phyloP scores from a whole-genome alignment of 2,113 vertebrate species.

The Dendropsophus ebraccatus region DNA sequence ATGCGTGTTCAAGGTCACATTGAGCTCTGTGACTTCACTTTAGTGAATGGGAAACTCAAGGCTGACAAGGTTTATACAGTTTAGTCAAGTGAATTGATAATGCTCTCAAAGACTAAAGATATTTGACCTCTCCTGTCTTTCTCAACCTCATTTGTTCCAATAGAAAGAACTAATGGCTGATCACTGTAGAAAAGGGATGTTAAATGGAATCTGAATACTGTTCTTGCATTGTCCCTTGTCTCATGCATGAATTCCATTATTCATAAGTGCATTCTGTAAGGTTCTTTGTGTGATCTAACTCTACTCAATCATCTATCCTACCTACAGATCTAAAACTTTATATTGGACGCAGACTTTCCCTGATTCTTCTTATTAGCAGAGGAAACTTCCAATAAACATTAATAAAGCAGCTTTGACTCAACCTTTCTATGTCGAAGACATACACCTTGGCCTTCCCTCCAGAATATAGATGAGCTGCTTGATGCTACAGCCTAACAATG shows the following conservation, averaged over 20 bases:
- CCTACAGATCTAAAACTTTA: neutral
- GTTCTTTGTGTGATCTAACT: neutral
- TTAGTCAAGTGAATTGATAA: slow-evolving; percentile 51
- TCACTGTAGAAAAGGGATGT: slow-evolving; percentile 32
- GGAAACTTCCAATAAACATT: slow-evolving; percentile 15
- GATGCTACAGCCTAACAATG: slow-evolving; percentile 43
- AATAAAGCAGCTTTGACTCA: neutral
- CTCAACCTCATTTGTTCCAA: slow-evolving; percentile 50
- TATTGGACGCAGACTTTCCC: neutral
- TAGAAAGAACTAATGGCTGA: slow-evolving; percentile 49
- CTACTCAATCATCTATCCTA: neutral
- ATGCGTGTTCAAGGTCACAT: slow-evolving; percentile 42
- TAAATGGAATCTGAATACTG: slow-evolving; percentile 35
- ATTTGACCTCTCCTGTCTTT: slow-evolving; percentile 40
- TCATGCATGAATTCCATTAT: slow-evolving; percentile 7
- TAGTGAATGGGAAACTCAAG: neutral
- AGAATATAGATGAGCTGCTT: slow-evolving; percentile 45
- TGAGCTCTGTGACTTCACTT: neutral
- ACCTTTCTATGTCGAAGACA: slow-evolving; percentile 10
- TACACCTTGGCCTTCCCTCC: neutral
- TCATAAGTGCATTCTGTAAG: neutral
- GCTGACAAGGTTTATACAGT: slow-evolving; percentile 41
- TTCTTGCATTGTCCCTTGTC: neutral
- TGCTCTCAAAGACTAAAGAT: slow-evolving; percentile 22
- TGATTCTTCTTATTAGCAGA: slow-evolving; percentile 12